Conservation (phyloP, 2,797 vertebrate species). For the Aplochiton taeniatus region DNA sequence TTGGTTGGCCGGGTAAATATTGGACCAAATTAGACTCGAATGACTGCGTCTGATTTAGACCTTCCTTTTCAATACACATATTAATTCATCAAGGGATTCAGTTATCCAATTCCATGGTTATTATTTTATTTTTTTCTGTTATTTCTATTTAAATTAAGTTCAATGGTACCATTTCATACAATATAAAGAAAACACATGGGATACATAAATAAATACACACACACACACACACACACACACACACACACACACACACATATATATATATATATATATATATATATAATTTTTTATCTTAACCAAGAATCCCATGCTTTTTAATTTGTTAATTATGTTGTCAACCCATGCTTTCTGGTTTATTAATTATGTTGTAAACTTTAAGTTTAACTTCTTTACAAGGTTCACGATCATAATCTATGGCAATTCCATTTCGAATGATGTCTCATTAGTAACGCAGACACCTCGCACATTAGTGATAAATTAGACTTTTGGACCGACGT, state of each 20-base stretch:
- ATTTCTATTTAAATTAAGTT: slow-evolving; percentile 50
- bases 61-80: slow-evolving; percentile 25
- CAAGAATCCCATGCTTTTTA: no score
- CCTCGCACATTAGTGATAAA: no score
- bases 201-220: background rate
- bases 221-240: slow-evolving; percentile 6
- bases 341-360: no score
- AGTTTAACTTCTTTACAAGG: no score
- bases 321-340: no score
- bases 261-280: slow-evolving; percentile 11
- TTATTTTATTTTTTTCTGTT: slow-evolving; percentile 38
- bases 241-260: background rate
- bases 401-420: no score
- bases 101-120: slow-evolving; percentile 52
- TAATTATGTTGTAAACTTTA: no score
- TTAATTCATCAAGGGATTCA: slow-evolving; percentile 51
- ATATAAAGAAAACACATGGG: slow-evolving; percentile 4
- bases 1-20: slow-evolving; percentile 59
- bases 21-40: slow-evolving; percentile 57
- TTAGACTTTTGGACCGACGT: no score
- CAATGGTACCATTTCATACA: slow-evolving; percentile 24
- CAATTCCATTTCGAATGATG: no score
- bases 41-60: slow-evolving; percentile 61
- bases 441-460: no score
- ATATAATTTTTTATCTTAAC: background rate